phyloP scores from a whole-genome alignment of 1,140 invertebrate genomes.

The Kradibia gibbosae region DNA sequence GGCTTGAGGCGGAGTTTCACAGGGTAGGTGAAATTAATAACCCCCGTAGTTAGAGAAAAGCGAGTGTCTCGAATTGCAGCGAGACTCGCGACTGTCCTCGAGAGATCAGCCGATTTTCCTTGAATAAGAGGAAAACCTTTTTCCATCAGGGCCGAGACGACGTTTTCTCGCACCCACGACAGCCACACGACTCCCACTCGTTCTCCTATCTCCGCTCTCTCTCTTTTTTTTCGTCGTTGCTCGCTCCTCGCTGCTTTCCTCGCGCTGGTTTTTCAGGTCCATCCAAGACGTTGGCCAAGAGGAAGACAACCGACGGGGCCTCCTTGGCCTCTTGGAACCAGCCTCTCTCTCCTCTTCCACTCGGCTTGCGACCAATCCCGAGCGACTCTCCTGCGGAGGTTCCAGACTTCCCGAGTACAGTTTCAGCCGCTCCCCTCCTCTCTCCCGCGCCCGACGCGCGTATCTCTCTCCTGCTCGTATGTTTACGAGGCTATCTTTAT shows the following conservation, averaged over 20 bases:
- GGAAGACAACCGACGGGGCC: constrained; percentile 16
- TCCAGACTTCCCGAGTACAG: not conserved
- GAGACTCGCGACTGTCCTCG: not conserved
- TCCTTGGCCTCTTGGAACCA: constrained; percentile 51
- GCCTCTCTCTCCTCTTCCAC: constrained; percentile 62
- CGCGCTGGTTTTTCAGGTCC: constrained; percentile 44
- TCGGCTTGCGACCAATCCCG: constrained; percentile 64
- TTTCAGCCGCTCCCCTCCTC: constrained; percentile 27
- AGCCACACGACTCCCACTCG: not conserved
- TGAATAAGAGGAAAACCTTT: not conserved
- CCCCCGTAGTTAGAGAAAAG: too few species aligned
- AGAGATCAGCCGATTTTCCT: not conserved
- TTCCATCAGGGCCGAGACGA: not conserved
- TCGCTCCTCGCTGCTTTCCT: too few species aligned
- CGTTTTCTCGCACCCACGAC: too few species aligned
- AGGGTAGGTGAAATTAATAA: too few species aligned
- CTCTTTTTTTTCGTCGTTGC: constrained; percentile 26
- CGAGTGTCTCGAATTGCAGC: not conserved
- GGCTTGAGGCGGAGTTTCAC: too few species aligned
- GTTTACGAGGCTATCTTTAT: constrained; percentile 22
- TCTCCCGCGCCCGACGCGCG: constrained; percentile 25
- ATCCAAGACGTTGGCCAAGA: constrained; percentile 50
- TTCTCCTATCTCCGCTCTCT: not conserved
- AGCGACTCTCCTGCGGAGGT: constrained; percentile 53
- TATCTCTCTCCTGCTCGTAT: constrained; percentile 31